Base-by-base conservation (phyloP, 1,140 invertebrate species). In the Zaprionus vittiger region DNA sequence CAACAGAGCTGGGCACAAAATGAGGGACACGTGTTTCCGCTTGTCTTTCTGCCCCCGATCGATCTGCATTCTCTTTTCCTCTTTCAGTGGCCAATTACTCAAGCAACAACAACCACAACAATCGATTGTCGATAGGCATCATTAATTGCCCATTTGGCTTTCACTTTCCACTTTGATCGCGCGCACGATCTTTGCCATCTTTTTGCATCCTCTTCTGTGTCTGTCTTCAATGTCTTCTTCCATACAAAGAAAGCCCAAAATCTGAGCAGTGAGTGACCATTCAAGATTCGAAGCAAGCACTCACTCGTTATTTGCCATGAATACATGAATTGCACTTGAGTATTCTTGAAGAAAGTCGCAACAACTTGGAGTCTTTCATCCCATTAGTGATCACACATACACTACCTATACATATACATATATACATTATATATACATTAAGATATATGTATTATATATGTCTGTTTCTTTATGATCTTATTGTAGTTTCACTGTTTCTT, bases 111-210 rank as follows among this genome's bases (percentile, higher is more conserved):
- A 57, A 57, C 64, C 34, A 67, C 14, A n/a, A 63, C 47, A 66
- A 73, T 73, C 62, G 68, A 61, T 64, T 47, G 37, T 44, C 61
- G 47, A 54, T 64, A 68, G 68, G n/a, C 73, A 57, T 57, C 78
- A 61, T 66, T 81, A 80, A 65, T 77, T 79, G 71, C 31, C 57
- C 66, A 69, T 59, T 70, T 65, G 28, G 64, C 79, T 81, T 81
- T 81, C 79, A 77, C 79, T 77, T 81, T 81, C 68, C 56, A 57
- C 69, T 72, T 73, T 67, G 49, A 79, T 72, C 70, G 63, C 34
- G 63, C 34, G 17, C 22, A 49, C 64, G 55, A 56, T 65, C 60
- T 73, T 52, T 54, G 38, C 59, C 26, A 31, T 31, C 41, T 38
- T 56, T 52, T 41, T 9, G 17, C 62, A n/a, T 49, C 28, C 11